Evolutionary conservation across 2,113 vertebrate genomes (phyloP).

Genomic region (Baryphthengus martii): DNA sequence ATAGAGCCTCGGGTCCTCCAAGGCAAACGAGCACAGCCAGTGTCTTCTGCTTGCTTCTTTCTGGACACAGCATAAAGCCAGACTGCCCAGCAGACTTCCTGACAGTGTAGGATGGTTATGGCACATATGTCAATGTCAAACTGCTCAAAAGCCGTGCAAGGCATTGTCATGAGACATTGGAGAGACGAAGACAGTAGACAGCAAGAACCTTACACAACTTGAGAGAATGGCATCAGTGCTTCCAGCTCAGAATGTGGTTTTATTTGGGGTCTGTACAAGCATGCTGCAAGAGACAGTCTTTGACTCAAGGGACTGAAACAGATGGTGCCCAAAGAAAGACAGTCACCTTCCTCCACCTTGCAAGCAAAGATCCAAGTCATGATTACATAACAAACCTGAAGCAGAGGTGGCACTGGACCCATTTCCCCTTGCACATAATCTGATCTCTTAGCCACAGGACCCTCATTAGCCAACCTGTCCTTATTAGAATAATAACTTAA

Average conservation of each 20-base stretch:
- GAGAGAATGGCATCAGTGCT: background rate
- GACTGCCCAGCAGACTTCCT: background rate
- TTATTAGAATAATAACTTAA: background rate
- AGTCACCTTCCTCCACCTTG: background rate
- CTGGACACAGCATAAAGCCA: background rate
- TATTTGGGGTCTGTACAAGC: background rate
- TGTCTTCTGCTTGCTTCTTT: background rate
- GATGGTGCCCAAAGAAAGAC: background rate
- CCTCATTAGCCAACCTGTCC: background rate
- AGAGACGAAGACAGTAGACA: background rate
- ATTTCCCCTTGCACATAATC: background rate
- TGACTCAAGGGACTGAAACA: background rate
- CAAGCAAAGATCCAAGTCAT: background rate
- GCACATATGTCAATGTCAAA: background rate
- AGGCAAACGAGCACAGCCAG: background rate
- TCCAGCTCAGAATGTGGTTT: background rate
- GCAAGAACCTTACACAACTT: background rate
- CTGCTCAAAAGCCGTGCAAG: background rate
- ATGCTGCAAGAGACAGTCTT: background rate
- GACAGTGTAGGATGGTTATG: background rate
- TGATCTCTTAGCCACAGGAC: background rate
- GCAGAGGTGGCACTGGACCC: background rate
- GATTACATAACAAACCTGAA: background rate
- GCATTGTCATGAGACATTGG: background rate
- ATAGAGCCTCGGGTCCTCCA: background rate